Conservation (phyloP, 2,888 invertebrate genomes). For the Theodoxus fluviatilis region DNA sequence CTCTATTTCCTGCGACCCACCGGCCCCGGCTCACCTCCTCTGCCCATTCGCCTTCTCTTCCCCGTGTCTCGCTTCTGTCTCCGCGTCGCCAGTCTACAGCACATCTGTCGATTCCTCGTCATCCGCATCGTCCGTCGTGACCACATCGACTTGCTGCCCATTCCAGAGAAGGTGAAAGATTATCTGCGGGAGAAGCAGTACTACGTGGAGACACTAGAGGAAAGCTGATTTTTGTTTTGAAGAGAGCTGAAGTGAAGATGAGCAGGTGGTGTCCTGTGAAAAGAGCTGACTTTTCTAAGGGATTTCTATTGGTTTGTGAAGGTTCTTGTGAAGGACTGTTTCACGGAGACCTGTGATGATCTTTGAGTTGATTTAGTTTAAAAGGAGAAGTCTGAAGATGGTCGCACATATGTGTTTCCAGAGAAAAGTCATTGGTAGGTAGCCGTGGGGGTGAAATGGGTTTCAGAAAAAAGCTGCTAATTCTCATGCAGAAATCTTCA, state of each 20-base stretch:
- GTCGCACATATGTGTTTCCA: too few species aligned
- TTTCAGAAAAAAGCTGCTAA: too few species aligned
- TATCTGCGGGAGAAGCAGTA: conserved; percentile 62
- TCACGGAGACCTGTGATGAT: too few species aligned
- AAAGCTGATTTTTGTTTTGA: conserved; percentile 28
- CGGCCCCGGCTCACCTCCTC: conserved; percentile 74
- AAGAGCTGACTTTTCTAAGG: too few species aligned
- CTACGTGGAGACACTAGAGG: conserved; percentile 56
- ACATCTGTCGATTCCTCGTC: conserved; percentile 78
- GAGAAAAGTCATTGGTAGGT: too few species aligned
- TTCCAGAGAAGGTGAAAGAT: conserved; percentile 68
- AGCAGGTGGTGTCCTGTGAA: background rate
- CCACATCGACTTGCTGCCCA: conserved; percentile 75
- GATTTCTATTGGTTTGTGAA: too few species aligned
- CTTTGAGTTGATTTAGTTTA: too few species aligned
- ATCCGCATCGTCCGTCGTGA: conserved; percentile 74
- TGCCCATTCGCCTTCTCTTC: conserved; percentile 77
- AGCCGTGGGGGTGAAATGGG: too few species aligned
- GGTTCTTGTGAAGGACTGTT: too few species aligned
- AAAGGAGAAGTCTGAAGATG: too few species aligned
- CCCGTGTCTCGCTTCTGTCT: conserved; percentile 78
- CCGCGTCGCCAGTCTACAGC: conserved; percentile 75
- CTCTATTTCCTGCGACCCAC: conserved; percentile 78
- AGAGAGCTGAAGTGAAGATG: background rate
- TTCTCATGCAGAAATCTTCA: too few species aligned